phyloP scores from a whole-genome alignment of 2,888 invertebrate species.

The Cremastinae sp. region DNA sequence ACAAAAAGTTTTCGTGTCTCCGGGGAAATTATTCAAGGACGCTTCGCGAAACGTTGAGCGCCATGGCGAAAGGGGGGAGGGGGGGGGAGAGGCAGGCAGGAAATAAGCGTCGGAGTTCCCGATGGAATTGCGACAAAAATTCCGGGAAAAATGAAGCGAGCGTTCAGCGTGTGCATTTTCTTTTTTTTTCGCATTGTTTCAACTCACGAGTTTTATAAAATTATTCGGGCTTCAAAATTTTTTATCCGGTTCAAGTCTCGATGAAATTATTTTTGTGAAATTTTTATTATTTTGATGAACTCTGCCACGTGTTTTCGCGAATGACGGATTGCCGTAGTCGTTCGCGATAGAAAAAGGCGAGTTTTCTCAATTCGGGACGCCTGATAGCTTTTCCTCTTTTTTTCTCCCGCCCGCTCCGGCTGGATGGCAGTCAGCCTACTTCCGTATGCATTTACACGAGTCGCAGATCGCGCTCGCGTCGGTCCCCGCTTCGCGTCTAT shows the following conservation, averaged over 20 bases:
- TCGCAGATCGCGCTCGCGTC: conserved; percentile 44
- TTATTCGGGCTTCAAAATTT: no score
- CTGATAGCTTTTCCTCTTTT: conserved; percentile 24
- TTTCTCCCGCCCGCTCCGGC: neutral
- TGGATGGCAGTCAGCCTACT: conserved; percentile 22
- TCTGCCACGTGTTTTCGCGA: neutral
- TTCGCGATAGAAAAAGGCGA: conserved; percentile 25
- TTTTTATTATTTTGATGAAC: no score
- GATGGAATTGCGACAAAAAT: conserved; percentile 25
- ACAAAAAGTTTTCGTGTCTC: conserved; percentile 19
- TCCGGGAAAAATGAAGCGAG: conserved; percentile 22
- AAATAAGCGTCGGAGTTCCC: conserved; percentile 4
- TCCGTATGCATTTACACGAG: conserved; percentile 45
- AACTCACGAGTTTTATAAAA: no score
- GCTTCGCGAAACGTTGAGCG: neutral
- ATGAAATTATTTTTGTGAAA: no score
- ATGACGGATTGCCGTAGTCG: conserved; percentile 12
- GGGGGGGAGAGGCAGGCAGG: neutral
- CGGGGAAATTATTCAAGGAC: conserved; percentile 40
- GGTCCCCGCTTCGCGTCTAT: conserved; percentile 45
- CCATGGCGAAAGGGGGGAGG: neutral
- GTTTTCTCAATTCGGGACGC: conserved; percentile 36
- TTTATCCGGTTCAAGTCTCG: no score
- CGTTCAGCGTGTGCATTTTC: neutral
- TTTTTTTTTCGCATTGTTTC: neutral